Evolutionary conservation across 1,140 invertebrate species (phyloP), one percentile per base, ranked within the genome.

Genomic region (Rhynchophorus ferrugineus): DNA sequence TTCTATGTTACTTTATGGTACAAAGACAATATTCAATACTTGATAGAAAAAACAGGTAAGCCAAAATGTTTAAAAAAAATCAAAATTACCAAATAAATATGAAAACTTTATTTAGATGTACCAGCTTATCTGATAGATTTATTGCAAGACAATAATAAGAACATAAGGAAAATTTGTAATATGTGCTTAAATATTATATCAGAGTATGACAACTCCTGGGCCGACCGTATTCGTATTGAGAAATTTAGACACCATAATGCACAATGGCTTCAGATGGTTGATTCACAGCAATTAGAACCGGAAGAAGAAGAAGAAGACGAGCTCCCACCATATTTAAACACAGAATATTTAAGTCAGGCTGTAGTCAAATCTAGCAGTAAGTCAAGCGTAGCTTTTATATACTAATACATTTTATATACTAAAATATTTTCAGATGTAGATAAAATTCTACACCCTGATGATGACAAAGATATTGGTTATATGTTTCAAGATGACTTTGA

Each of bases 121-220:
- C 88, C 92, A 19, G 91, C 91, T 1, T 98, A 97, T 73, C 76
- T 98, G n/a, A 91, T 98, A 24, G 95, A 98, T 73, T 75, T 99
- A 45, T 91, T 98, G 85, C 91, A 96, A 71, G 94, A 98, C 67
- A 95, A 95, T 70, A 98, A 98, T 75, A 79, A 84, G 50, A 82
- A 91, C 66, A 93, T 98, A 46, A 76, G 93, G 57, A 89, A 89
- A 75, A 82, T 96, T 41, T 95, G 92, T 64, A 91, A 94, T 71
- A 82, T 83, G 34, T 93, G 91, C 62, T 78, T 97, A 38, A 90
- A 96, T 70, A 84, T 95, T 11, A 93, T 96, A 65, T 86, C 89
- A 24, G 88, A 95, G 68, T 85, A 86, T 68, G 86, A 93, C 71
- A 81, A 80, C 57, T 85, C 91, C 50, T 98, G 94, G 94, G 85